phyloP scores from a whole-genome alignment of 2,888 invertebrate species.

The Bombylius major region DNA sequence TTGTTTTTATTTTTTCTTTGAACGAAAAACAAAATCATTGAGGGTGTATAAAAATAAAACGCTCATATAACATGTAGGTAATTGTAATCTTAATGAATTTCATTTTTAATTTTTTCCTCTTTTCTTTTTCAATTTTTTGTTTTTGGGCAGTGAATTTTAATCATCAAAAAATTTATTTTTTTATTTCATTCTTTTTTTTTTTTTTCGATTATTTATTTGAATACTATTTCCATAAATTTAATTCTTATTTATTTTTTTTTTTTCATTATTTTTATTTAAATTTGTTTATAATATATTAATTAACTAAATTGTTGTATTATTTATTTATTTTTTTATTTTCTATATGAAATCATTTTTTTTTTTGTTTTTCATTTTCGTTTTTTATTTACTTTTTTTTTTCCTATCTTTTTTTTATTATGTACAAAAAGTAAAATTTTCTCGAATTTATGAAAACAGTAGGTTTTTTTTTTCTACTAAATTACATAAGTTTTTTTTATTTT shows the following conservation, averaged over 20 bases:
- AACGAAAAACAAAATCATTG: too few relatives aligned
- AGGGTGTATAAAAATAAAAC: slow-evolving; percentile 1
- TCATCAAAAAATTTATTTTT: slow-evolving; percentile 1
- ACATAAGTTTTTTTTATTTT: too few relatives aligned
- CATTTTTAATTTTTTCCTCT: neutral
- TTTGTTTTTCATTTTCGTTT: neutral
- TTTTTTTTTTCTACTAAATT: too few relatives aligned
- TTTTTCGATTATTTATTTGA: neutral
- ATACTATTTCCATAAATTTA: neutral
- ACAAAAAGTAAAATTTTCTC: too few relatives aligned
- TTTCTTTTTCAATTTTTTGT: too few relatives aligned
- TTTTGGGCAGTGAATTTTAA: slow-evolving; percentile 4
- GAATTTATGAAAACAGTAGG: too few relatives aligned
- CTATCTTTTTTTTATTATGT: neutral
- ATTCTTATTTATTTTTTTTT: neutral
- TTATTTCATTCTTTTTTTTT: neutral
- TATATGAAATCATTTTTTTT: neutral
- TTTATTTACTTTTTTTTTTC: neutral
- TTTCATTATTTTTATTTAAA: neutral
- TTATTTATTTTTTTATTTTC: neutral
- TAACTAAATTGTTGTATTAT: neutral
- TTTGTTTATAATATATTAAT: neutral
- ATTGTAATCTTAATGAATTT: slow-evolving; percentile 7
- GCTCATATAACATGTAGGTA: slow-evolving; percentile 6
- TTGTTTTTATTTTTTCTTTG: neutral